Percentiles rank a stretch among this genome's conserved stretches.
These are phyloP conservation scores for Athalia circularis DNA, from an alignment of 2,888 invertebrate species.

Conservation along the genomic window DNA sequence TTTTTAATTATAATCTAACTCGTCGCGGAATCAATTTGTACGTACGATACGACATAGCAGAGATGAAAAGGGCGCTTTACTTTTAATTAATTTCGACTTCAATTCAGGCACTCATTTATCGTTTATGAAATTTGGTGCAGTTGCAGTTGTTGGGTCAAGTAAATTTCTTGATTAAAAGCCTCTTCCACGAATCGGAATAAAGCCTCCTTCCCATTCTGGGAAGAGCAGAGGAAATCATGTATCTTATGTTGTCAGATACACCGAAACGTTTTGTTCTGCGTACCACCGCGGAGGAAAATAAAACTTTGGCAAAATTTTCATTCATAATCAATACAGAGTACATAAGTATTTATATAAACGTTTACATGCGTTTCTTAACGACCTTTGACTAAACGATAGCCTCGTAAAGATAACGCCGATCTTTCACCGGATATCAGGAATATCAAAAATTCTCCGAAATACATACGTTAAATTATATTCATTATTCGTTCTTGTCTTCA, in stretches of 20 bases:
- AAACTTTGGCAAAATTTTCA: constrained; percentile 8
- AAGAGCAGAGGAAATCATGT: background rate
- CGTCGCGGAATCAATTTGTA: constrained; percentile 9
- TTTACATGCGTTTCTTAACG: constrained; percentile 58
- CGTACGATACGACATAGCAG: too few species aligned
- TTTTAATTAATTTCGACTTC: background rate
- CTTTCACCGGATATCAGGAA: constrained; percentile 14
- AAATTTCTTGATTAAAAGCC: constrained; percentile 21
- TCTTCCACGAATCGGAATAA: constrained; percentile 24
- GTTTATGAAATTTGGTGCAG: constrained; percentile 27
- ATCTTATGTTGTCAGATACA: background rate
- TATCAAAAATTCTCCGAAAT: constrained; percentile 41
- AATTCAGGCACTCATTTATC: background rate
- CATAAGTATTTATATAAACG: constrained; percentile 12
- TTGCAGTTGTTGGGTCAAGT: constrained; percentile 6
- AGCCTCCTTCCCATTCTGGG: background rate
- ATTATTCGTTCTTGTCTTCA: background rate
- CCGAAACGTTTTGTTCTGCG: background rate
- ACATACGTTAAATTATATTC: constrained; percentile 4
- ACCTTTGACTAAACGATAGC: constrained; percentile 70
- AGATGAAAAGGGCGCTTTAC: background rate
- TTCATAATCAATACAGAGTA: constrained; percentile 32
- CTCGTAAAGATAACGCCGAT: constrained; percentile 60
- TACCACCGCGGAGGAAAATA: background rate
- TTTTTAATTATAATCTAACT: constrained; percentile 29